Base-by-base conservation (phyloP, 1,140 invertebrate genomes). In the Anadara kagoshimensis region DNA sequence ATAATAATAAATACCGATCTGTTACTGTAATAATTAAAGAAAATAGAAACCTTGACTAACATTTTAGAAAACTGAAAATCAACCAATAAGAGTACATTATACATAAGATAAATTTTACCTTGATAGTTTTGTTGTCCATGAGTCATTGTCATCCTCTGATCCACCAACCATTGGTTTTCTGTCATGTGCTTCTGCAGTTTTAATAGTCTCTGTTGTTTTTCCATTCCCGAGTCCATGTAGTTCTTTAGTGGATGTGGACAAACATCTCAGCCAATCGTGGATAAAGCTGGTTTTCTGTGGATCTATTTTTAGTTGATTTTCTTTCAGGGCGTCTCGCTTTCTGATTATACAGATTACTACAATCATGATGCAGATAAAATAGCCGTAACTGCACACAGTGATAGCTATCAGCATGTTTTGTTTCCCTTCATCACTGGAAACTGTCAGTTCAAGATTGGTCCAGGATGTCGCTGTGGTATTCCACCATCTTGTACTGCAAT, bases 401-500 rank as follows among this genome's bases (percentile, higher is more conserved):
- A 75, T 69, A 12, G 66, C 73, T 26, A 75, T 75, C 1, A 75
- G 69, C 36, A 75, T 49, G 26, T 75, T 75, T 43, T 69, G 24
- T 20, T 53, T 43, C n/a, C 59, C 62, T n/a, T 61, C 45, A 45
- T 69, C 59, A 47, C 65, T 62, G 16, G 59, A 44, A 10, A 75
- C 56, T 49, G 64, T 65, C n/a, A 75, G 16, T 2, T 69, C 53
- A 0, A 75, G 54, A 43, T 65, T 49, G 12, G 77, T 76, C 63
- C 77, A 77, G 12, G 78, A 76, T 8, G 77, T 76, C 53, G 62
- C 61, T 75, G 78, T 1, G 75, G 81, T 7, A 58, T 53, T n/a
- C 81, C 81, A 24, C 73, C 67, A 63, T 83, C 81, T 18, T 75
- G 71, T 8, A 83, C 79, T 51, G 72, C 78, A 63, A 83, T 74